A percentile compares a stretch with the other conserved stretches of the same genome.
phyloP scores from a whole-genome alignment of 2,113 vertebrate genomes.

The Verasper variegatus region DNA sequence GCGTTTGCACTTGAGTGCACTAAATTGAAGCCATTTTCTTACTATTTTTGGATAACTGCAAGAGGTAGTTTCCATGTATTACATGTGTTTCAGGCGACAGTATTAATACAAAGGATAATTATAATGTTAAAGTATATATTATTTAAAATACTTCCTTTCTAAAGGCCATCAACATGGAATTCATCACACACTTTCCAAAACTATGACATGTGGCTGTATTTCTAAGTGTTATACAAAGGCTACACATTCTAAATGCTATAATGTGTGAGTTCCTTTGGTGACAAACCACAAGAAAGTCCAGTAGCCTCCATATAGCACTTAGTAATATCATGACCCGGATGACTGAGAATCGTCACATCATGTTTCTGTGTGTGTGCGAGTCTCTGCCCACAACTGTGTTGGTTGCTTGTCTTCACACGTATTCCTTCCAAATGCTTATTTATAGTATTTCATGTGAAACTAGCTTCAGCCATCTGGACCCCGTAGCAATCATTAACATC shows the following conservation, averaged over 20 bases:
- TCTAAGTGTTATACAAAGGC: neutral
- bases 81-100: neutral
- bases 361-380: neutral
- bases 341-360: neutral
- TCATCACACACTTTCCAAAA: neutral
- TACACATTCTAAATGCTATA: neutral
- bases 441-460: neutral
- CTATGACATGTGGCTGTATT: neutral
- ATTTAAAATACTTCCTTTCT: neutral
- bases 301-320: neutral
- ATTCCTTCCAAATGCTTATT: neutral
- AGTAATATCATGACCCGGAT: neutral
- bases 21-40: neutral
- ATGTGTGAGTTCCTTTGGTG: neutral
- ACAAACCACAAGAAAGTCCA: neutral
- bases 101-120: neutral
- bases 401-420: neutral
- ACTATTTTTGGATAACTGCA: neutral
- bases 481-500: slow-evolving; percentile 11
- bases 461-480: neutral
- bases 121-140: neutral
- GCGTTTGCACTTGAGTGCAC: neutral
- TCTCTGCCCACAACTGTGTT: neutral
- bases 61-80: neutral
- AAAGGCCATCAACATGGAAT: no score